Evolutionary conservation across 1,140 invertebrate species (phyloP), one percentile per base, ranked within the genome.

Genomic region (Zaprionus nigranus): DNA sequence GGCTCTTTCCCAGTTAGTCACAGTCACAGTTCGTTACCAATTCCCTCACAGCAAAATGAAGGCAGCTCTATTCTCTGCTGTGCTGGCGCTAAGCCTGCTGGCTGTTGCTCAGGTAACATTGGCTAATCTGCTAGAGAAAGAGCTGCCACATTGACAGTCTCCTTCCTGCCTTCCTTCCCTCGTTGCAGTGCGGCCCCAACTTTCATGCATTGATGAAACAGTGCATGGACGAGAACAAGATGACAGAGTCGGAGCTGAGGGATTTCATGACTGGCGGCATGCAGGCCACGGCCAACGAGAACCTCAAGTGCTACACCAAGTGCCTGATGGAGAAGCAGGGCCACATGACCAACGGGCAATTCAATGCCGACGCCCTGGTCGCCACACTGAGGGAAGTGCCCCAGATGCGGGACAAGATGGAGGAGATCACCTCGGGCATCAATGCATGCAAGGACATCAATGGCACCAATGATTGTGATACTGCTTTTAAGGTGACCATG

Each of bases 271-370:
- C 79, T 30, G 46, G 60, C 30, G 82, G 77, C 40, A 88, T 82
- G 83, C 75, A 77, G 65, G 34, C 43, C 26, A 78, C 20, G 5
- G 56, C 73, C 22, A 87, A 69, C n/a, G 83, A 87, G 63, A 80
- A 82, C 24, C 66, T 92, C 7, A 87, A 92, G 28, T 92, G 90
- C 43, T 84, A 85, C 22, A 57, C 72, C 53, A 92, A 90, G 65
- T 92, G 90, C 38, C 58, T 92, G 53, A 92, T 92, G 90, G 86
- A 92, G 66, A 82, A 92, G 15, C 72, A 87, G 28, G 90, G 86
- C 0, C 78, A 87, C 20, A 57, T 87, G 20, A 64, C 63, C 73
- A 85, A 92, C 49, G 90, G 90, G 0, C 70, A 72, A 51, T 88
- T 92, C 54, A 79, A 90, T 62, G 76, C 76, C 1, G 75, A 90